Percentiles rank a stretch among this genome's conserved stretches.
Conservation (phyloP, 30 jellyfish, hydroid and myxozoan genomes). For the Pseudorhiza aurosa region DNA sequence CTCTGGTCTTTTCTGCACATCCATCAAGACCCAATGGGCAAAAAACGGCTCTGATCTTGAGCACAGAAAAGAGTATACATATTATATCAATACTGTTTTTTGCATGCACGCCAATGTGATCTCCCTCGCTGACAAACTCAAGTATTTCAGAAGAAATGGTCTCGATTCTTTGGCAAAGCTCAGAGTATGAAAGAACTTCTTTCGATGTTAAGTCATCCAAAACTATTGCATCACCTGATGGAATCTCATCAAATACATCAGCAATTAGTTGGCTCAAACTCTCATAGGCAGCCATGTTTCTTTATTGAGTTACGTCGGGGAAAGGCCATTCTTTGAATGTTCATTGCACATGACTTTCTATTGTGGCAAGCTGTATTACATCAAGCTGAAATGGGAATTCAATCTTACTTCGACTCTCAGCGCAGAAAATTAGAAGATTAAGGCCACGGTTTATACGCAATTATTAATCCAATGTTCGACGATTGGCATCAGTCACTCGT, state of each 20-base stretch:
- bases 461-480: too few species aligned
- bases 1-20: neutral
- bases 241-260: neutral
- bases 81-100: neutral
- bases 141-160: neutral
- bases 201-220: conserved; percentile 5
- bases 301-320: too few species aligned
- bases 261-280: neutral
- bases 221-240: conserved; percentile 9
- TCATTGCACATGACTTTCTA: too few species aligned
- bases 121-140: conserved; percentile 8
- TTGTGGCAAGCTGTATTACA: too few species aligned
- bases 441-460: too few species aligned
- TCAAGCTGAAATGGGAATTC: too few species aligned
- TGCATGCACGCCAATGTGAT: conserved; percentile 28
- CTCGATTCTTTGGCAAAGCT: neutral
- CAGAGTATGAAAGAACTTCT: conserved; percentile 4
- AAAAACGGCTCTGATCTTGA: conserved; percentile 21
- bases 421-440: too few species aligned
- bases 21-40: conserved; percentile 26
- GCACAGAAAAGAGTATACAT: conserved; percentile 11
- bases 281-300: too few species aligned
- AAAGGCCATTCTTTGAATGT: too few species aligned
- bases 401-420: too few species aligned
- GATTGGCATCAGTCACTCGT: too few species aligned